Conservation (phyloP, 1,140 invertebrate species). For the Sesamia nonagrioides region DNA sequence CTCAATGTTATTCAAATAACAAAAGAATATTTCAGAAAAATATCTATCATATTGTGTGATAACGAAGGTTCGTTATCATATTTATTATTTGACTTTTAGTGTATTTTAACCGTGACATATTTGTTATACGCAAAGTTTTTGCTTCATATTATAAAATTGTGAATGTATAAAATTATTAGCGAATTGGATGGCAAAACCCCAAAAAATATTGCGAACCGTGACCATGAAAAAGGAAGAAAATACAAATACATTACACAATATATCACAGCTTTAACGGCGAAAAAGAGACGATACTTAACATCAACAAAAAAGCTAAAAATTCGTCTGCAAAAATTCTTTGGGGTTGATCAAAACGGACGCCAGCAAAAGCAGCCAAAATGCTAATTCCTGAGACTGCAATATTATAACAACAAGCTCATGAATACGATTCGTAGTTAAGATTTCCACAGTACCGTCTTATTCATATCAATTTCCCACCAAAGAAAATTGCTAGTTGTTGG, state of each 20-base stretch:
- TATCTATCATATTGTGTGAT: too few relatives aligned
- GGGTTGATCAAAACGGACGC: slow-evolving; percentile 55
- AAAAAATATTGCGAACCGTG: not conserved
- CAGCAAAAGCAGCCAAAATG: slow-evolving; percentile 68
- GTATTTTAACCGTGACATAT: not conserved
- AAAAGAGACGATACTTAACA: slow-evolving; percentile 43
- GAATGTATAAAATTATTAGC: too few relatives aligned
- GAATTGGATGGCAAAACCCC: not conserved
- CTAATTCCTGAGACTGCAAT: slow-evolving; percentile 62
- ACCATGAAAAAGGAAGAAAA: slow-evolving; percentile 15
- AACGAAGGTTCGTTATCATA: not conserved
- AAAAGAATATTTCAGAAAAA: too few relatives aligned
- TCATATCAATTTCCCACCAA: slow-evolving; percentile 59
- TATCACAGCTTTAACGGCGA: slow-evolving; percentile 30
- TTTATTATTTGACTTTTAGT: not conserved
- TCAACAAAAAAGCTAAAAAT: slow-evolving; percentile 51
- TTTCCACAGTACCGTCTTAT: slow-evolving; percentile 48
- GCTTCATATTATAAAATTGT: too few relatives aligned
- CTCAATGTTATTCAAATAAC: too few relatives aligned
- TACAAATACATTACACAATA: slow-evolving; percentile 24
- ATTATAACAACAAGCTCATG: slow-evolving; percentile 61
- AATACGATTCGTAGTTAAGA: slow-evolving; percentile 57
- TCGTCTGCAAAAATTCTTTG: slow-evolving; percentile 56
- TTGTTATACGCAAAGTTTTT: too few relatives aligned
- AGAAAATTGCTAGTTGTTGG: slow-evolving; percentile 45